phyloP scores from a whole-genome alignment of 2,888 invertebrate species.

The Ethmia dodecea region DNA sequence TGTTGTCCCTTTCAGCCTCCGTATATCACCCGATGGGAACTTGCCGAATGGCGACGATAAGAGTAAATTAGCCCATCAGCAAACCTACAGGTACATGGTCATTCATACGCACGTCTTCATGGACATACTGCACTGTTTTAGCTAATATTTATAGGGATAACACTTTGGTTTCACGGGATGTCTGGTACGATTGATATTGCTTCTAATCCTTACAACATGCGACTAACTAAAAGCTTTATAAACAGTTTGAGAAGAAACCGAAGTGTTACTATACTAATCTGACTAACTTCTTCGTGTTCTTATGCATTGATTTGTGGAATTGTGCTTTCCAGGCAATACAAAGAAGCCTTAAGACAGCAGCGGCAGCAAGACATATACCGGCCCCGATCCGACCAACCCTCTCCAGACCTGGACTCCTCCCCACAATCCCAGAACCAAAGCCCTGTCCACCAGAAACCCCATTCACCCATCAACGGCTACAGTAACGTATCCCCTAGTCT shows the following conservation, averaged over 20 bases:
- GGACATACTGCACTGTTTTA: constrained; percentile 21
- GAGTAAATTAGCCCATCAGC: constrained; percentile 82
- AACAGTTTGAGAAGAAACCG: no score
- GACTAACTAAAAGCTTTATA: no score
- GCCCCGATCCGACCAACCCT: constrained; percentile 79
- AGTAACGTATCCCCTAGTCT: constrained; percentile 75
- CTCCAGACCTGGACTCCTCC: constrained; percentile 74
- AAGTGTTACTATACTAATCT: no score
- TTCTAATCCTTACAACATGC: no score
- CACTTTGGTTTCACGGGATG: constrained; percentile 5
- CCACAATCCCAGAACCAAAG: constrained; percentile 74
- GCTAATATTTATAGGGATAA: constrained; percentile 2
- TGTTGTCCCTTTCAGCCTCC: constrained; percentile 79
- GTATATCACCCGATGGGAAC: constrained; percentile 77
- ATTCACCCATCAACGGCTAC: constrained; percentile 74
- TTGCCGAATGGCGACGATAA: constrained; percentile 82
- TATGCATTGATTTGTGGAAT: not conserved
- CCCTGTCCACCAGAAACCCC: constrained; percentile 60
- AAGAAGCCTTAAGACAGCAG: constrained; percentile 92
- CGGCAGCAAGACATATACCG: constrained; percentile 89
- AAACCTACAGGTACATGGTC: constrained; percentile 84
- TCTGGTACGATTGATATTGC: not conserved
- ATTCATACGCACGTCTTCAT: constrained; percentile 35
- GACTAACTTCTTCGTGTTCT: no score
- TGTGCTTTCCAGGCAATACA: constrained; percentile 84